Evolutionary conservation across 2,888 invertebrate species (phyloP).

Genomic region (Orthosia incerta): DNA sequence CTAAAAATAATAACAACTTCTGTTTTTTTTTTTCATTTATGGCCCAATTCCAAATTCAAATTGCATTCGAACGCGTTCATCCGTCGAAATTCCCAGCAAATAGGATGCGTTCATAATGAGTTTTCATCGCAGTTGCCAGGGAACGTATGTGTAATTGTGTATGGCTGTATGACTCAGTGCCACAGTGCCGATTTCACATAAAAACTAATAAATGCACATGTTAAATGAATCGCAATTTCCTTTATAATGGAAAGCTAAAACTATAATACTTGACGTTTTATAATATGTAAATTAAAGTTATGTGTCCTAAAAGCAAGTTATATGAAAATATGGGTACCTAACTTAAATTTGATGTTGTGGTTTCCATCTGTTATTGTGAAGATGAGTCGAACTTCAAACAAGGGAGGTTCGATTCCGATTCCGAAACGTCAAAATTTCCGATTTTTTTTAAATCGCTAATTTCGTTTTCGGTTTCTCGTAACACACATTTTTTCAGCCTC

Average conservation of each 20-base stretch:
- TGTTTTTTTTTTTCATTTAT: not conserved
- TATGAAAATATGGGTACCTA: not conserved
- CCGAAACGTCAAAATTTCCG: no score
- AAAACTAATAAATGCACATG: constrained; percentile 44
- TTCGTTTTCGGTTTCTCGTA: no score
- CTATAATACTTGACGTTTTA: not conserved
- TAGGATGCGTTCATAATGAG: constrained; percentile 37
- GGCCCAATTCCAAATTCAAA: constrained; percentile 14
- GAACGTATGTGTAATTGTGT: constrained; percentile 41
- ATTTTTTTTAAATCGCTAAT: no score
- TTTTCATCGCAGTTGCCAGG: constrained; percentile 61
- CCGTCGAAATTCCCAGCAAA: not conserved
- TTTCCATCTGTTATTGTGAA: not conserved
- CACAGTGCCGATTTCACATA: constrained; percentile 20
- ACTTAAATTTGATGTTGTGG: not conserved
- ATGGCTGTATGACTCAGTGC: constrained; percentile 58
- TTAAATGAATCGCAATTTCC: constrained; percentile 20
- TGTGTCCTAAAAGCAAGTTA: not conserved
- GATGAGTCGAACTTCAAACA: not conserved
- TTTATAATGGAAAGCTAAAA: constrained; percentile 8
- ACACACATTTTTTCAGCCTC: no score
- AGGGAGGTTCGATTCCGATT: no score
- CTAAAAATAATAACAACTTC: not conserved
- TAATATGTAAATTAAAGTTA: not conserved
- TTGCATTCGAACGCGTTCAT: constrained; percentile 27